Percentiles rank a stretch among this genome's conserved stretches.
Conservation (phyloP, 1,140 invertebrate genomes). For the Sycophila sp. region DNA sequence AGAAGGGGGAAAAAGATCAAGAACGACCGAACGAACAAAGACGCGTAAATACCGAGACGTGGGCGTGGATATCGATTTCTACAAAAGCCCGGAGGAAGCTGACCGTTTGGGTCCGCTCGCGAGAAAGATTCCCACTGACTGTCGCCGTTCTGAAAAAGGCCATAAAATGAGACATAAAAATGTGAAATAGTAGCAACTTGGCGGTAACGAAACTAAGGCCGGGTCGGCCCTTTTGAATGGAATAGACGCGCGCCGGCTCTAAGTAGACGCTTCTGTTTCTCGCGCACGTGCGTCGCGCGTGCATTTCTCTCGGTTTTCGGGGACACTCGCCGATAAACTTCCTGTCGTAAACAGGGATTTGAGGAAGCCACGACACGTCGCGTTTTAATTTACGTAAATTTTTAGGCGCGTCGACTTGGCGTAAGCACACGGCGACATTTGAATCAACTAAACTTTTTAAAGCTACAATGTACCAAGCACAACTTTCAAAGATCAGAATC, state of each 20-base stretch:
- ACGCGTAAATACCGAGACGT: slow-evolving; percentile 3
- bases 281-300: not conserved
- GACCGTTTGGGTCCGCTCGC: not conserved
- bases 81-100: slow-evolving; percentile 16
- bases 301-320: too few species aligned
- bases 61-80: slow-evolving; percentile 29
- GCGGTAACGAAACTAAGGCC: not conserved
- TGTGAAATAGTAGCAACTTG: slow-evolving; percentile 42
- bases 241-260: not conserved
- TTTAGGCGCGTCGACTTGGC: not conserved
- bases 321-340: too few species aligned
- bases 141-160: slow-evolving; percentile 40
- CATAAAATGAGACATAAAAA: slow-evolving; percentile 49
- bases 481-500: too few species aligned
- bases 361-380: not conserved
- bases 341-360: too few species aligned
- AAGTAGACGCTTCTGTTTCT: slow-evolving; percentile 7
- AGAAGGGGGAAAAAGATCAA: not conserved
- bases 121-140: not conserved
- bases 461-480: too few species aligned
- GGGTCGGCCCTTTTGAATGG: slow-evolving; percentile 40
- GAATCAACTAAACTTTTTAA: not conserved
- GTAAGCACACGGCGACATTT: not conserved
- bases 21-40: not conserved
- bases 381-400: not conserved